Evolutionary conservation across 2,113 vertebrate genomes (phyloP).

Genomic region (Empidonax alnorum): DNA sequence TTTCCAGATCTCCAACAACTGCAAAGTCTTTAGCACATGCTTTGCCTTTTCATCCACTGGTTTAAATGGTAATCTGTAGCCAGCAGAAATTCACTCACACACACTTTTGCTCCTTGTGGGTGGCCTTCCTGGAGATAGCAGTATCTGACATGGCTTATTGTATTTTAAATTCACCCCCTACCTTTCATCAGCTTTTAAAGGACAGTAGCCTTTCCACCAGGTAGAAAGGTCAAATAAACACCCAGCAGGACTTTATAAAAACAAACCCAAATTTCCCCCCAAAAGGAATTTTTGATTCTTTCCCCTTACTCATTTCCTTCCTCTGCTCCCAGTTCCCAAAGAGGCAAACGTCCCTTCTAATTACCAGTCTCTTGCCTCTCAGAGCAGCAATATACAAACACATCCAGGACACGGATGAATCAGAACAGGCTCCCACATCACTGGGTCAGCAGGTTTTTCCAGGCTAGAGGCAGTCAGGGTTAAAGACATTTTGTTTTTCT

Average conservation of each 20-base stretch:
- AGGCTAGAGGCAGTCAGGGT: not conserved
- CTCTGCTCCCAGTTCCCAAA: slow-evolving; percentile 34
- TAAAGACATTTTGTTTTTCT: slow-evolving; percentile 28
- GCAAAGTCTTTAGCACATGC: not conserved
- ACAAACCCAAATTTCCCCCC: slow-evolving; percentile 22
- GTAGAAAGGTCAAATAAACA: slow-evolving; percentile 49
- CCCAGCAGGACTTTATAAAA: slow-evolving; percentile 37
- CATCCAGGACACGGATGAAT: not conserved
- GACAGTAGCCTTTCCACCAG: not conserved
- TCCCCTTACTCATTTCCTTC: slow-evolving; percentile 58
- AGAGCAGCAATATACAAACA: slow-evolving; percentile 7
- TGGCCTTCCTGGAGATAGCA: not conserved
- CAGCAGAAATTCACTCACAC: not conserved
- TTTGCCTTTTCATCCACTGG: not conserved
- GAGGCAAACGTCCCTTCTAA: slow-evolving; percentile 13
- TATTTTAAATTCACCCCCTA: slow-evolving; percentile 24
- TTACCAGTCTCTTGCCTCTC: not conserved
- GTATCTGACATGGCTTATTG: not conserved
- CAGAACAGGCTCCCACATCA: not conserved
- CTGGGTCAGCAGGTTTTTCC: slow-evolving; percentile 40
- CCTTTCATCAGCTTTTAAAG: slow-evolving; percentile 9
- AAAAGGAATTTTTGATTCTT: slow-evolving; percentile 1
- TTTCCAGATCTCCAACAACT: not conserved
- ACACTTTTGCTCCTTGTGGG: not conserved
- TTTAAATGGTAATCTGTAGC: not conserved